These are phyloP conservation scores for Drosophila melanica DNA, from an alignment of 1,140 invertebrate species.

Conservation along the genomic window DNA sequence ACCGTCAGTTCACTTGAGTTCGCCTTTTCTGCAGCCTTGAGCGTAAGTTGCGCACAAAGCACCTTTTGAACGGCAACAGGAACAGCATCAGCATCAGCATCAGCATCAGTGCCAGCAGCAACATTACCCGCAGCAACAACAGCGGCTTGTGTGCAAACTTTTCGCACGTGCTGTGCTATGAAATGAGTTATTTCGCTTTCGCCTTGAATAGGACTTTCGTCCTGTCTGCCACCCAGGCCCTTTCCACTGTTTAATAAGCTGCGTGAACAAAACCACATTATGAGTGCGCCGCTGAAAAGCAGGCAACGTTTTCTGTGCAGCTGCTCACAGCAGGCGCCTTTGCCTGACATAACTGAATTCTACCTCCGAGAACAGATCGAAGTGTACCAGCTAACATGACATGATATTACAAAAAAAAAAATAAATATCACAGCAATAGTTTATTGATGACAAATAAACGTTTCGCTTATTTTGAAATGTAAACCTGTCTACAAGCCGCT, in stretches of 20 bases:
- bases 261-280: constrained; percentile 13
- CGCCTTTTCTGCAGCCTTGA: constrained; percentile 45
- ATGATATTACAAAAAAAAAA: neutral
- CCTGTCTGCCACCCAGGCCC: constrained; percentile 1
- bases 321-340: constrained; percentile 43
- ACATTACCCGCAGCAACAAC: constrained; percentile 4
- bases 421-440: neutral
- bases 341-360: constrained; percentile 2
- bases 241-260: constrained; percentile 27
- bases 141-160: constrained; percentile 42
- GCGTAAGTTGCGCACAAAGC: constrained; percentile 61
- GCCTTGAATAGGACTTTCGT: constrained; percentile 37
- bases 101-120: neutral
- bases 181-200: constrained; percentile 65
- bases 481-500: too few species aligned
- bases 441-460: too few species aligned
- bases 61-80: constrained; percentile 41
- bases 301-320: constrained; percentile 46
- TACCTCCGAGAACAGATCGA: constrained; percentile 5
- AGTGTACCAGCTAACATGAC: neutral
- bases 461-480: too few species aligned
- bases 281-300: constrained; percentile 39
- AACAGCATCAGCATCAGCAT: constrained; percentile 9
- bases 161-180: constrained; percentile 67
- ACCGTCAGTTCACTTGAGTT: constrained; percentile 35